Evolutionary conservation across 2,113 vertebrate genomes (phyloP), one percentile per base, ranked within the genome.

Genomic region (Lontra canadensis): DNA sequence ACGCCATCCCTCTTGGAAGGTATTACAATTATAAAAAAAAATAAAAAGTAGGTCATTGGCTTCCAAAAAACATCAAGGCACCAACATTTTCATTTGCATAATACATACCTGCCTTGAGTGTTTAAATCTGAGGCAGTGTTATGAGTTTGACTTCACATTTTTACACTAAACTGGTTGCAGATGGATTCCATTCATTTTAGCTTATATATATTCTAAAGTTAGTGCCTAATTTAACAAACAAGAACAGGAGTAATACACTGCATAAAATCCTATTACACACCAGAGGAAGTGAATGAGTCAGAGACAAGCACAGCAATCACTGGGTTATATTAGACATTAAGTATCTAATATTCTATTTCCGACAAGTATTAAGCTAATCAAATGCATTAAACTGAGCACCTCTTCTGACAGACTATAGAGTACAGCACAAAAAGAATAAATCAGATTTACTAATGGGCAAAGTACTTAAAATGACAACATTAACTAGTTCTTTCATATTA

Each of bases 301-400:
- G 74, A 96, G 36, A 57, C 29, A 92, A 36, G 61, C 8, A 42
- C 13, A 65, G 88, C 34, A 20, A 90, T 87, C 80, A 97, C 18
- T 88, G 39, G 36, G 29, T 63, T 85, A 96, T 69, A 47, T 63
- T 88, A 78, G 69, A 94, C 57, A 88, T 55, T 63, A 89, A 88
- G 88, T 83, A 80, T 92, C 93, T 95, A 94, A 96, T 88, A 88
- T 88, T 84, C 80, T 95, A 95, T 92, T 83, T 94, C 57, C 94
- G 67, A 94, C 65, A 97, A 98, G 88, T 84, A 85, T 86, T 73
- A 83, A 86, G 29, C 52, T 96, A 96, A 97, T 96, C 89, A 96
- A 96, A 91, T 13, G 17, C 83, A 92, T 83, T 97, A 97, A 89
- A 83, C 14, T 36, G 82, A 96, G 47, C 5, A 6, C 49, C 65